Evolutionary conservation across 64 coral and sea anemone genomes (phyloP).

Genomic region (Anthopleura sola): DNA sequence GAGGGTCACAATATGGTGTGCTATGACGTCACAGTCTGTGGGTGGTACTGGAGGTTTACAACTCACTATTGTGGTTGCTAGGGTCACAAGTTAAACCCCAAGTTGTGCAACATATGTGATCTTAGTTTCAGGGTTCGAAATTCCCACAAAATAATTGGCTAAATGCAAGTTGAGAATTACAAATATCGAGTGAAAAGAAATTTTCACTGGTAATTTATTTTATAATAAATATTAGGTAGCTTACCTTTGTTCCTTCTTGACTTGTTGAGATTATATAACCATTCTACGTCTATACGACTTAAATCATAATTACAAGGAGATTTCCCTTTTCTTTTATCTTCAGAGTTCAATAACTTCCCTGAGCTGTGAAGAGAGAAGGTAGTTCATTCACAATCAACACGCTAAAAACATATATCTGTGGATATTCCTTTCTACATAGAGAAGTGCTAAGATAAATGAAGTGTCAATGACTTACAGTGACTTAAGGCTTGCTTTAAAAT

Average conservation of each 20-base stretch:
- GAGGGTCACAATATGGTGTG: neutral
- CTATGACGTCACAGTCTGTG: too few relatives aligned
- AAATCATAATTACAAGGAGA: conserved; percentile 69
- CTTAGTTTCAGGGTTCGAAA: too few relatives aligned
- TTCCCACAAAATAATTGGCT: too few relatives aligned
- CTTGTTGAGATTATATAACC: conserved; percentile 79
- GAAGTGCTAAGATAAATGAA: neutral
- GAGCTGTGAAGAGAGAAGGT: neutral
- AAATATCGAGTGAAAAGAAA: too few relatives aligned
- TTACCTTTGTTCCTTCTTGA: conserved; percentile 75
- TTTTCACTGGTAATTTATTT: too few relatives aligned
- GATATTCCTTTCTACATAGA: neutral
- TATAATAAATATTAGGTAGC: neutral
- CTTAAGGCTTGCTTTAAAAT: neutral
- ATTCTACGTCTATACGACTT: conserved; percentile 85
- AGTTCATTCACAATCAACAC: neutral
- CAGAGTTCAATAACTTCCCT: conserved; percentile 56
- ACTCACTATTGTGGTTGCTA: too few relatives aligned
- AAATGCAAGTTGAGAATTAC: too few relatives aligned
- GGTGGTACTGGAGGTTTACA: too few relatives aligned
- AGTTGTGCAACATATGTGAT: too few relatives aligned
- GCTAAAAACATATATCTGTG: neutral
- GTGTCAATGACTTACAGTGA: neutral
- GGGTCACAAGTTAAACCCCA: too few relatives aligned
- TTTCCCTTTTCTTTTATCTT: conserved; percentile 55